A percentile compares a stretch with the other conserved stretches of the same genome.
phyloP scores from a whole-genome alignment of 2,888 invertebrate genomes.

The Temnothorax rugatulus region DNA sequence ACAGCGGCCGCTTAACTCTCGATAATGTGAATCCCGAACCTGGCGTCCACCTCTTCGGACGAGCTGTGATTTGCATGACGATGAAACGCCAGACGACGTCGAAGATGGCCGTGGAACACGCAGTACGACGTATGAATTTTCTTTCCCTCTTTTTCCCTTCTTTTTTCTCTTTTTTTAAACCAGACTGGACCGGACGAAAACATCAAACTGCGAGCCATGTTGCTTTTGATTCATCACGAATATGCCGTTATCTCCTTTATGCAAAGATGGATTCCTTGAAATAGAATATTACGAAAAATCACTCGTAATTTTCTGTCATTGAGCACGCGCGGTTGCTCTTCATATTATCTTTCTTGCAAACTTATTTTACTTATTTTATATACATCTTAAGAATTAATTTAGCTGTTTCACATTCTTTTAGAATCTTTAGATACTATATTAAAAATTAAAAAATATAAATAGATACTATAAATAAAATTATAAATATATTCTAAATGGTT shows the following conservation, averaged over 20 bases:
- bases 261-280: conserved; percentile 3
- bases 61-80: conserved; percentile 75
- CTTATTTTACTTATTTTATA: background rate
- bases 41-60: conserved; percentile 42
- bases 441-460: background rate
- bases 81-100: conserved; percentile 66
- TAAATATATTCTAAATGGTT: background rate
- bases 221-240: conserved; percentile 8
- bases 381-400: background rate
- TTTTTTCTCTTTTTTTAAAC: background rate
- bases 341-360: background rate
- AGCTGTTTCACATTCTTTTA: background rate
- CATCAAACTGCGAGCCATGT: background rate
- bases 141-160: background rate
- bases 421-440: background rate
- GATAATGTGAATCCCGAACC: conserved; percentile 72
- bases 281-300: background rate
- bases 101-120: conserved; percentile 43
- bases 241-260: background rate
- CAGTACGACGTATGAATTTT: conserved; percentile 28
- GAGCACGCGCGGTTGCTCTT: background rate
- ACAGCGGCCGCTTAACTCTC: conserved; percentile 65
- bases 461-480: background rate
- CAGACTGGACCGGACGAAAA: background rate
- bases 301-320: background rate